Base-by-base conservation (phyloP, 2,797 vertebrate genomes). In the Hylomyscus alleni region DNA sequence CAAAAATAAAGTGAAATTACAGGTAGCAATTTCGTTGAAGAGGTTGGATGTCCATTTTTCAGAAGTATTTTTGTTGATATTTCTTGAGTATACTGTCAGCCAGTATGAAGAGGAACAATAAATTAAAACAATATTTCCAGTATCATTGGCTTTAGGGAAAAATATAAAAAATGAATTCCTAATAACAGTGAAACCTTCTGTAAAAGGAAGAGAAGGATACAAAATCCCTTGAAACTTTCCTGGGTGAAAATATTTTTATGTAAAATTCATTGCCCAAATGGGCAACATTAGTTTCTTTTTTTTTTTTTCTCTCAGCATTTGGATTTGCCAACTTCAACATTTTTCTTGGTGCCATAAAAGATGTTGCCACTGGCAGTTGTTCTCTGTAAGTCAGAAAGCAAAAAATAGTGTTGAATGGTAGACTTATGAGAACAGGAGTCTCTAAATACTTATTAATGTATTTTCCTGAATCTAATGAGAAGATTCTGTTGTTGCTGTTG, bases 251-350 rank as follows among this genome's bases (percentile, higher is more conserved):
- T 88, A 87, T 90, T 93, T 95, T 95, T 58, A 78, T 69, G 40
- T 85, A 93, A 96, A 94, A 90, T 88, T 91, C 37, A 82, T 77
- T 97, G 44, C 62, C 47, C 91, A 89, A 95, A 89, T 62, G 52
- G 62, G 58, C 78, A 95, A 93, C 60, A 58, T 77, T 72, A 91
- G 81, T 78, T 84, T 40, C 60, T 81, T 69, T 56, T 82, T 87
- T 91, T 90, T 62, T 54, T 75, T 83, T 73, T 67, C 80, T 44
- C 89, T 94, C 52, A 82, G 34, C 47, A 29, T 76, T 88, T 91
- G 60, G 37, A 89, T 87, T 93, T 94, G 77, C 94, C 95, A 97
- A 76, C 67, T 95, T 96, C 93, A 97, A 96, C 93, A 94, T 95
- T 96, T 94, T 93, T 88, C 95, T 96, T 95, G 69, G 85, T 95